A percentile compares a stretch with the other conserved stretches of the same genome.
phyloP scores from a whole-genome alignment of 2,888 invertebrate species.

The Eupithecia abbreviata region DNA sequence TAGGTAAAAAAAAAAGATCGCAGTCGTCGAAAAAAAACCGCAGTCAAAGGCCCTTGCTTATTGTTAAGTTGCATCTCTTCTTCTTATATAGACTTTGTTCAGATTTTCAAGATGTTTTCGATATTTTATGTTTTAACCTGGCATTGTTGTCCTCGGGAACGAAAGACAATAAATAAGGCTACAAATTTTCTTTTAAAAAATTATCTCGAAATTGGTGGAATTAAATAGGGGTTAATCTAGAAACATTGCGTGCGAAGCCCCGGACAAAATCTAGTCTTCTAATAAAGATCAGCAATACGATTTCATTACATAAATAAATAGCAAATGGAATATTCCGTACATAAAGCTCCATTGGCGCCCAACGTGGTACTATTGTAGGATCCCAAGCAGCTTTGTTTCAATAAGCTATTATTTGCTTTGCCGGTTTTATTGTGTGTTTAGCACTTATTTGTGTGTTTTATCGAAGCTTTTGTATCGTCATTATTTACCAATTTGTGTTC shows the following conservation, averaged over 20 bases:
- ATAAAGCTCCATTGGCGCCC: slow-evolving; percentile 35
- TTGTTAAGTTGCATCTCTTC: background rate
- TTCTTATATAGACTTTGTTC: background rate
- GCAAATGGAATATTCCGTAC: background rate
- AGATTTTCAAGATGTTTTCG: background rate
- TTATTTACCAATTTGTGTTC: background rate
- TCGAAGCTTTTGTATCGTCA: background rate
- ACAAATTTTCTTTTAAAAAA: background rate
- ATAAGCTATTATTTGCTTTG: slow-evolving; percentile 18
- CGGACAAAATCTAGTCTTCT: background rate
- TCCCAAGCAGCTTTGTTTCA: slow-evolving; percentile 16
- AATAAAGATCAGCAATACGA: slow-evolving; percentile 9
- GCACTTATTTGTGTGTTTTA: slow-evolving; percentile 7
- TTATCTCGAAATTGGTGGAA: background rate
- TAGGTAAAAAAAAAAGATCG: no score
- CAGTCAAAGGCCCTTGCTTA: no score
- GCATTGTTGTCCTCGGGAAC: background rate
- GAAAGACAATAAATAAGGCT: background rate
- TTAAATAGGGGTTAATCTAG: background rate
- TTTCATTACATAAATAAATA: background rate
- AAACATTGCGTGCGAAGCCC: background rate
- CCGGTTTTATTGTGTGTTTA: slow-evolving; percentile 9
- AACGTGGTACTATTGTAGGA: slow-evolving; percentile 26
- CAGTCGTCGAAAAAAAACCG: no score
- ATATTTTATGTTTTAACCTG: background rate